Evolutionary conservation across 2,888 invertebrate species (phyloP).

Genomic region (Andrena hattorfiana): DNA sequence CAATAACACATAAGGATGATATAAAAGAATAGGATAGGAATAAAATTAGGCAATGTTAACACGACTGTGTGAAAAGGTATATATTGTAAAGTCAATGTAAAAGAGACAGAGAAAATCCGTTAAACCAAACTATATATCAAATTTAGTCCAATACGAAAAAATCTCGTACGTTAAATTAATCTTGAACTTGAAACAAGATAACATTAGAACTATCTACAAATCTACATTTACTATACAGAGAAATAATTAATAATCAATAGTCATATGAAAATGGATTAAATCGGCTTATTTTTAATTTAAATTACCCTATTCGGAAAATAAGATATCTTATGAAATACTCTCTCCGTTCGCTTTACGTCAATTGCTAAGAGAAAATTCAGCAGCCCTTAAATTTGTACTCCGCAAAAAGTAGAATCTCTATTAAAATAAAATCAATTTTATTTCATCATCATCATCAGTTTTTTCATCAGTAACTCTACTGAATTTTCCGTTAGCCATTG

Average conservation of each 20-base stretch:
- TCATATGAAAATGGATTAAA: too few relatives aligned
- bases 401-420: neutral
- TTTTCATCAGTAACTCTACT: neutral
- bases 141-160: too few relatives aligned
- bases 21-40: conserved; percentile 1
- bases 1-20: neutral
- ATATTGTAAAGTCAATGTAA: too few relatives aligned
- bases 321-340: conserved; percentile 35
- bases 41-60: too few relatives aligned
- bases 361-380: conserved; percentile 25
- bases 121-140: too few relatives aligned
- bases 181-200: too few relatives aligned
- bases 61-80: too few relatives aligned
- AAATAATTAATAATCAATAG: too few relatives aligned
- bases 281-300: neutral
- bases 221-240: too few relatives aligned
- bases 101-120: too few relatives aligned
- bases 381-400: conserved; percentile 1
- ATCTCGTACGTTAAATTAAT: too few relatives aligned
- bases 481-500: conserved; percentile 29
- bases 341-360: conserved; percentile 30
- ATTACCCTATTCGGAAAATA: conserved; percentile 12
- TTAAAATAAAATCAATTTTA: conserved; percentile 1
- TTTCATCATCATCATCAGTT: neutral
- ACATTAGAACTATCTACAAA: too few relatives aligned